A percentile compares a stretch with the other conserved stretches of the same genome.
Conservation (phyloP, 2,797 vertebrate species). For the Phalloptychus januarius region DNA sequence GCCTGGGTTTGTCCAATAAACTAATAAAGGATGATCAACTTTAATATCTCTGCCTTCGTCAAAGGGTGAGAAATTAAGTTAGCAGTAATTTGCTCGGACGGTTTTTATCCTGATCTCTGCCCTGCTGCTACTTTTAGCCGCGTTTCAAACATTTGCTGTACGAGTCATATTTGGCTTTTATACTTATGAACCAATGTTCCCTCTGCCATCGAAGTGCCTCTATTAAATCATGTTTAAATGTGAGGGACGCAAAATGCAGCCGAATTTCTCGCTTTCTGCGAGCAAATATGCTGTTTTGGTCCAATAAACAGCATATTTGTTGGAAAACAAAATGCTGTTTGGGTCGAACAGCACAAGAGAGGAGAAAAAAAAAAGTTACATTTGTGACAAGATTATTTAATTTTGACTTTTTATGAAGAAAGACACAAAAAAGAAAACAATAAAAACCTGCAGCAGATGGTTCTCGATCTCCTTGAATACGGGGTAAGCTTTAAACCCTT, state of each 20-base stretch:
- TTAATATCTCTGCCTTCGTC: neutral
- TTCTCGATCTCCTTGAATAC: conserved; percentile 95
- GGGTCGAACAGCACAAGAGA: neutral
- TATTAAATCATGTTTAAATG: neutral
- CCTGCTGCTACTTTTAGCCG: neutral
- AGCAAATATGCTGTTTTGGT: neutral
- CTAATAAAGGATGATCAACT: neutral
- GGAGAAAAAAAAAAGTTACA: neutral
- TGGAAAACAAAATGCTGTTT: no score
- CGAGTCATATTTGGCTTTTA: neutral
- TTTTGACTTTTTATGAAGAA: neutral
- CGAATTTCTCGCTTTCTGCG: neutral
- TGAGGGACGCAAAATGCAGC: neutral
- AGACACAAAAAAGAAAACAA: neutral
- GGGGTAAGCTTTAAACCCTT: conserved; percentile 87
- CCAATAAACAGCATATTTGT: no score
- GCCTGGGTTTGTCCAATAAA: neutral
- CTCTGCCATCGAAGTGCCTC: neutral
- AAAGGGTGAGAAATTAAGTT: neutral
- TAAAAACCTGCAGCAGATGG: conserved; percentile 87
- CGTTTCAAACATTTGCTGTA: neutral
- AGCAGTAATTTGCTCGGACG: neutral
- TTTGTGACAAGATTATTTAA: neutral
- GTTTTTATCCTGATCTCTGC: neutral
- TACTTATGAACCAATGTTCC: neutral